Evolutionary conservation across 2,797 vertebrate species (phyloP), one percentile per base, ranked within the genome.

Genomic region (Spondyliosoma cantharus): DNA sequence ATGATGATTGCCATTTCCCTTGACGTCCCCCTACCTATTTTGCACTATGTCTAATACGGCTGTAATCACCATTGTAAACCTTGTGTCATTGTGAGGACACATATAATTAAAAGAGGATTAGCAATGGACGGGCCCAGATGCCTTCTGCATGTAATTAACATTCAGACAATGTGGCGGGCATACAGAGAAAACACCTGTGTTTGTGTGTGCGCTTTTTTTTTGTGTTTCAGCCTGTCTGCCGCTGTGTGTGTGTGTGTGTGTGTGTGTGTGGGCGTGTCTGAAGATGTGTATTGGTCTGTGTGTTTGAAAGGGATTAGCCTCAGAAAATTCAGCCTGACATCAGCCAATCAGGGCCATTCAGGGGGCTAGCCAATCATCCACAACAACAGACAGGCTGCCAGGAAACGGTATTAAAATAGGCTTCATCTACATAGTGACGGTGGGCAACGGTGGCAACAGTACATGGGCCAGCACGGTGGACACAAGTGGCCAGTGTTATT

Each of bases 71-170:
- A 91, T 87, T 92, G 92, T 93, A 92, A 92, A 94, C 87, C 90
- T 91, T 93, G 91, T 90, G 90, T 92, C 93, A 92, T 86, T 90
- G 91, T 87, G 88, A 89, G 90, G 92, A 93, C 91, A 92, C 89
- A 88, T 92, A 93, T 94, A 95, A 95, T 95, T 95, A 95, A 95
- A 95, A 93, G 91, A 90, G 94, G 94, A 95, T 95, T 95, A 95
- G 90, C 85, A 86, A 83, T 68, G 89, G 92, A 92, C 89, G 87
- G 89, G 91, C 89, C 93, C 93, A 93, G 92, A 95, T 94, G 92
- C 93, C 91, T 89, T 67, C 87, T 86, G 90, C 93, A 93, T 92
- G 92, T 95, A 93, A 95, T 95, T 95, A 95, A 95, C 93, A 94
- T 94, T 95, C 93, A 94, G 90, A 93, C 92, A 94, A 94, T 94